Evolutionary conservation across 2,113 vertebrate species (phyloP).

Genomic region (Enhydra lutris): DNA sequence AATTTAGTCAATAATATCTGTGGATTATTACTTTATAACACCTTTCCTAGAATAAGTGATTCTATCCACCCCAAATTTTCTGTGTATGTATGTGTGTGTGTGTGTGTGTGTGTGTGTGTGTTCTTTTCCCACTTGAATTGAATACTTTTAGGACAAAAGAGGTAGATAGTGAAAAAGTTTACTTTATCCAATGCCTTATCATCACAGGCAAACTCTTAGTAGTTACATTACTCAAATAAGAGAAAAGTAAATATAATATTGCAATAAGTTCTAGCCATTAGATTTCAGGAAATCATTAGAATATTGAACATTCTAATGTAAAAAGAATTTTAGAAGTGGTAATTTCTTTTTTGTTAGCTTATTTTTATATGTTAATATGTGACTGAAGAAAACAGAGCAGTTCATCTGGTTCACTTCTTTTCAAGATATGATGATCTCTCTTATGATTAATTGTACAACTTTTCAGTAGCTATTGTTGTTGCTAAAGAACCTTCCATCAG

Average conservation of each 20-base stretch:
- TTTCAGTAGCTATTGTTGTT: constrained; percentile 42
- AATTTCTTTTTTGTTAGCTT: constrained; percentile 15
- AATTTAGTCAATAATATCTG: background rate
- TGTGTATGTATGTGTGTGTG: background rate
- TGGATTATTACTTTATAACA: background rate
- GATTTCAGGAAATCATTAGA: constrained; percentile 7
- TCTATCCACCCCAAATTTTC: background rate
- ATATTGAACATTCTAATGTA: background rate
- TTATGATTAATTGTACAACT: constrained; percentile 65
- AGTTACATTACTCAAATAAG: constrained; percentile 4
- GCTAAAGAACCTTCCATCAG: constrained; percentile 56
- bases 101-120: rapidly evolving
- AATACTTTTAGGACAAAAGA: background rate
- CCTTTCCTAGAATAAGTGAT: background rate
- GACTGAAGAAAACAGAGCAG: background rate
- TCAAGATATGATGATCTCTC: constrained; percentile 43
- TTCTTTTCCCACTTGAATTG: background rate
- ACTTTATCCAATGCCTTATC: background rate
- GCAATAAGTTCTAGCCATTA: background rate
- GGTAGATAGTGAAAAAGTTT: background rate
- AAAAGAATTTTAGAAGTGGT: background rate
- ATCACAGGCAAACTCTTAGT: background rate
- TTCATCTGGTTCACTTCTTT: constrained; percentile 63
- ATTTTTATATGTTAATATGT: constrained; percentile 23
- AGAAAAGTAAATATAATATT: background rate